Percentiles rank a stretch among this genome's conserved stretches.
Evolutionary conservation across 2,888 invertebrate genomes (phyloP).

Genomic region (Acrobeloides nanus): DNA sequence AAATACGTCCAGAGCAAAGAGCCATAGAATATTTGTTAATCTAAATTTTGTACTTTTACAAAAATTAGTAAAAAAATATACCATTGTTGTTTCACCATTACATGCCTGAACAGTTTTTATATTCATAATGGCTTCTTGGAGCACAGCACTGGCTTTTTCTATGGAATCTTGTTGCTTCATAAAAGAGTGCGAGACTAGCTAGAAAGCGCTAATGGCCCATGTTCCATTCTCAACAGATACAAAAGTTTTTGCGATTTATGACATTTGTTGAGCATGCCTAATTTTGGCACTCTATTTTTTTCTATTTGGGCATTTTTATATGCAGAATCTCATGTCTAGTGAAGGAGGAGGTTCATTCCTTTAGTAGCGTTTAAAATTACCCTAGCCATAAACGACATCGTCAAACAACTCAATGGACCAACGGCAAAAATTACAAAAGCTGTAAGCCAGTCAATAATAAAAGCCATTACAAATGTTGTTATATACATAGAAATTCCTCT

Average conservation of each 20-base stretch:
- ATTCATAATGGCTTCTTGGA: slow-evolving; percentile 27
- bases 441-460: slow-evolving; percentile 19
- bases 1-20: slow-evolving; percentile 10
- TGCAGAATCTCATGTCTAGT: too few species aligned
- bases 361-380: slow-evolving; percentile 9
- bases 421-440: slow-evolving; percentile 16
- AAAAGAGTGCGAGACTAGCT: slow-evolving; percentile 17
- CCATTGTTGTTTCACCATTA: slow-evolving; percentile 21
- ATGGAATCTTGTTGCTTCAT: slow-evolving; percentile 10
- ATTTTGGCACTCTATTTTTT: too few species aligned
- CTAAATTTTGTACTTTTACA: too few species aligned
- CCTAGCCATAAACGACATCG: slow-evolving; percentile 23
- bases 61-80: too few species aligned
- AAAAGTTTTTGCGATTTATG: too few species aligned
- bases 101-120: slow-evolving; percentile 27
- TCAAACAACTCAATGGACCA: slow-evolving; percentile 12
- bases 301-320: too few species aligned
- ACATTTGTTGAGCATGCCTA: too few species aligned
- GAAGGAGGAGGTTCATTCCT: neutral
- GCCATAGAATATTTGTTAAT: slow-evolving; percentile 7
- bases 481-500: slow-evolving; percentile 17
- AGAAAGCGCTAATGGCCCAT: too few species aligned
- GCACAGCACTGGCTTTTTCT: slow-evolving; percentile 16
- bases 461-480: slow-evolving; percentile 10
- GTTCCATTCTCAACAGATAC: too few species aligned